Conservation (phyloP, 1,140 invertebrate genomes). For the Zaprionus camerounensis region DNA sequence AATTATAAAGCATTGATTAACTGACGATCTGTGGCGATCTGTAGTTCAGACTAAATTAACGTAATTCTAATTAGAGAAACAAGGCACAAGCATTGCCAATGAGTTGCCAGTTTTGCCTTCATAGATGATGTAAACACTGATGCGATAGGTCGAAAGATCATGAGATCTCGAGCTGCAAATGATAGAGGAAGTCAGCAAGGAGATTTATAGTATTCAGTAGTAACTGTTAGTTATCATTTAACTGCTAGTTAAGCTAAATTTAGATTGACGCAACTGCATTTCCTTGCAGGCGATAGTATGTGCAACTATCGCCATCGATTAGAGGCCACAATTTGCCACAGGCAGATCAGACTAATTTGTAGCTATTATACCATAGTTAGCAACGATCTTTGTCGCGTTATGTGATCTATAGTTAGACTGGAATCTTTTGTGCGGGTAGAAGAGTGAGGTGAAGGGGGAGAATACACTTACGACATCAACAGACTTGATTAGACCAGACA, state of each 20-base stretch:
- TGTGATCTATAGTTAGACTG: not conserved
- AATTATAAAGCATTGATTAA: conserved; percentile 72
- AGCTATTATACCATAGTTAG: conserved; percentile 4
- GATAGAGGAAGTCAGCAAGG: not conserved
- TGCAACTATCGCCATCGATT: conserved; percentile 1
- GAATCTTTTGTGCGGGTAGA: too few relatives aligned
- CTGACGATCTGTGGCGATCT: conserved; percentile 11
- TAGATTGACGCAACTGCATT: not conserved
- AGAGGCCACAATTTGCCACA: not conserved
- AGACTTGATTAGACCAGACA: conserved; percentile 7
- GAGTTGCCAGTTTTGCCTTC: conserved; percentile 50
- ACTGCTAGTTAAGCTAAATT: not conserved
- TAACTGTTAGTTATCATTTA: too few relatives aligned
- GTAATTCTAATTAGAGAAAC: conserved; percentile 62
- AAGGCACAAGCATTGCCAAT: conserved; percentile 57
- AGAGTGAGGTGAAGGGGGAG: not conserved
- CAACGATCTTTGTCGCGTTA: not conserved
- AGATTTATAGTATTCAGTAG: not conserved
- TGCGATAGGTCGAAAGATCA: conserved; percentile 2
- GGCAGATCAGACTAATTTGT: not conserved
- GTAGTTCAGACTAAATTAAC: conserved; percentile 53
- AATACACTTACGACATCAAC: conserved; percentile 30
- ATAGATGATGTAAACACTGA: not conserved
- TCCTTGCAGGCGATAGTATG: not conserved
- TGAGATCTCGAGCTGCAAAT: not conserved